phyloP scores from a whole-genome alignment of 2,888 invertebrate genomes.

The Cryptophagus acutangulus region DNA sequence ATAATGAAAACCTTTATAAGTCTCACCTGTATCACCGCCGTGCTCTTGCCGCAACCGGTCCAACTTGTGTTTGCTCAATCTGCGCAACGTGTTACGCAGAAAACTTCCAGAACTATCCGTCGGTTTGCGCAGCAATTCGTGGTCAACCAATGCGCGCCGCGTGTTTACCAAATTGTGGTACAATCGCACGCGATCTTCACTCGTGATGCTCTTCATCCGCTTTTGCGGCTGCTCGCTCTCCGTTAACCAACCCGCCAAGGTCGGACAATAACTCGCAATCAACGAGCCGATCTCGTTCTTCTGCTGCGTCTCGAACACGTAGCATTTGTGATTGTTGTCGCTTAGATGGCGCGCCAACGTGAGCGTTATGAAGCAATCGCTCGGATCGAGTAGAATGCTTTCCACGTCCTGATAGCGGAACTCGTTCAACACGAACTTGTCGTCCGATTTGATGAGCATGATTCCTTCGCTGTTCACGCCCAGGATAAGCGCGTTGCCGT shows the following conservation, averaged over 20 bases:
- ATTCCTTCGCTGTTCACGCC: conserved; percentile 90
- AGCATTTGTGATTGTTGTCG: conserved; percentile 72
- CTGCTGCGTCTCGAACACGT: conserved; percentile 85
- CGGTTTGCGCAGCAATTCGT: conserved; percentile 75
- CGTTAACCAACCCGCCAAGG: conserved; percentile 74
- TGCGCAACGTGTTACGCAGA: conserved; percentile 79
- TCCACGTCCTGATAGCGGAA: conserved; percentile 89
- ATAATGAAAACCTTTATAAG: conserved; percentile 81
- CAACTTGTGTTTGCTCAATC: conserved; percentile 77
- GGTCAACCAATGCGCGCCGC: conserved; percentile 76
- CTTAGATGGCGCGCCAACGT: conserved; percentile 70
- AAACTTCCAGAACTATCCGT: conserved; percentile 81
- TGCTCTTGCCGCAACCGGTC: conserved; percentile 70
- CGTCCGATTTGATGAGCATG: conserved; percentile 84
- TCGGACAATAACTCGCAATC: conserved; percentile 86
- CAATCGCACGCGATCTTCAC: conserved; percentile 80
- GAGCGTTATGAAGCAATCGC: conserved; percentile 87
- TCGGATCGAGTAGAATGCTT: conserved; percentile 84
- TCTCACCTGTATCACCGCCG: conserved; percentile 69
- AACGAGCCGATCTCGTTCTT: conserved; percentile 89
- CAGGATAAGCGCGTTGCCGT: conserved; percentile 68
- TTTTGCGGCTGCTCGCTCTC: conserved; percentile 65
- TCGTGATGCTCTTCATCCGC: conserved; percentile 65
- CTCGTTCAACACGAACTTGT: conserved; percentile 87
- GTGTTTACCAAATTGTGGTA: conserved; percentile 85